These are phyloP conservation scores for Vollenhovia emeryi DNA, from an alignment of 1,140 invertebrate genomes.

Conservation along the genomic window DNA sequence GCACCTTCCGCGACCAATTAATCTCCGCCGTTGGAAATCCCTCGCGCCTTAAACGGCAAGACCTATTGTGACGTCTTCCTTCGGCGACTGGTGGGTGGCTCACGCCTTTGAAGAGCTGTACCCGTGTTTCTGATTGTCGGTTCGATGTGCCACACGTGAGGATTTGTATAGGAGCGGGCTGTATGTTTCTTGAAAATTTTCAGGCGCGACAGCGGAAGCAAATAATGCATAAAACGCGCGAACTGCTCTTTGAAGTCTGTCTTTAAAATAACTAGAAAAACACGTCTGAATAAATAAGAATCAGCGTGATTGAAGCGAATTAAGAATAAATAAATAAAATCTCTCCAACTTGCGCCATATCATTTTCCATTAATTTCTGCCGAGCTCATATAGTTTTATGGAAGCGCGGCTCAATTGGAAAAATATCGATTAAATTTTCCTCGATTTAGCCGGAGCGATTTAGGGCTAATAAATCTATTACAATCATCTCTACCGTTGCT, in stretches of 20 bases:
- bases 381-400: background rate
- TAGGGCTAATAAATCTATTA: constrained; percentile 19
- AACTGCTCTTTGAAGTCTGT: background rate
- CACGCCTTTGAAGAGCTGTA: constrained; percentile 51
- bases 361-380: background rate
- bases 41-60: constrained; percentile 55
- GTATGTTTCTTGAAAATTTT: background rate
- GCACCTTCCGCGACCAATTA: constrained; percentile 79
- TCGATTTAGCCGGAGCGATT: background rate
- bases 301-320: background rate
- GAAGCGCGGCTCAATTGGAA: background rate
- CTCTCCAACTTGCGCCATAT: background rate
- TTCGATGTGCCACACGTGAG: background rate
- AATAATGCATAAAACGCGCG: background rate
- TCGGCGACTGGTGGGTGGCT: constrained; percentile 50
- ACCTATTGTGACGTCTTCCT: constrained; percentile 56
- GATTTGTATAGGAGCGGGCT: background rate
- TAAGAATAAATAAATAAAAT: background rate
- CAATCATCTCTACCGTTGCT: constrained; percentile 12
- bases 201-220: background rate
- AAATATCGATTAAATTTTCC: constrained; percentile 7
- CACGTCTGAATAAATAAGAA: background rate
- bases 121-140: constrained; percentile 9
- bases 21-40: constrained; percentile 75
- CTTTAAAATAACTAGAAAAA: background rate